Evolutionary conservation across 2,113 vertebrate species (phyloP).

Genomic region (Dasyurus viverrinus): DNA sequence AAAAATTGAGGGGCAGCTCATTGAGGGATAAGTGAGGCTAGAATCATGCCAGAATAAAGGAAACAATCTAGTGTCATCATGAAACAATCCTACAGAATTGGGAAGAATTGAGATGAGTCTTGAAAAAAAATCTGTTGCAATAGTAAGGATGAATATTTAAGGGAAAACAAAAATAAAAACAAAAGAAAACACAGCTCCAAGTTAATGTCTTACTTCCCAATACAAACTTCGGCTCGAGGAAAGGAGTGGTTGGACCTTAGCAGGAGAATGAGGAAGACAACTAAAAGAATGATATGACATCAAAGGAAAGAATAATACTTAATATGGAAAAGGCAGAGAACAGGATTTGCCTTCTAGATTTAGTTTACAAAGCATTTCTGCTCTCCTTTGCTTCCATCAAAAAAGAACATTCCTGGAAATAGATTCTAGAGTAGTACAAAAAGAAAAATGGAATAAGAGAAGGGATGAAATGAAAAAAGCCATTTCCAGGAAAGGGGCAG

Average conservation of each 20-base stretch:
- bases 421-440: no score
- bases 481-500: neutral
- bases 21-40: neutral
- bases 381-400: neutral
- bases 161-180: neutral
- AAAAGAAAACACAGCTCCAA: neutral
- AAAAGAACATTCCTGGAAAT: neutral
- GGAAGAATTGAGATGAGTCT: neutral
- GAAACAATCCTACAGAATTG: neutral
- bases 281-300: neutral
- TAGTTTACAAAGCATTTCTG: neutral
- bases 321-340: neutral
- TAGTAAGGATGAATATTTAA: neutral
- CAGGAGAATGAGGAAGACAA: neutral
- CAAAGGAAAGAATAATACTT: neutral
- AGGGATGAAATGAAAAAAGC: no score
- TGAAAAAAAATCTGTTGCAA: neutral
- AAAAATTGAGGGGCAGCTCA: neutral
- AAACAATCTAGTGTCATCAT: neutral
- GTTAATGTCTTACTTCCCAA: neutral
- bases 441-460: no score
- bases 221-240: neutral
- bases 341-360: neutral
- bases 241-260: neutral
- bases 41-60: neutral